Evolutionary conservation across 1,140 invertebrate species (phyloP).

Genomic region (Chelonus insularis): DNA sequence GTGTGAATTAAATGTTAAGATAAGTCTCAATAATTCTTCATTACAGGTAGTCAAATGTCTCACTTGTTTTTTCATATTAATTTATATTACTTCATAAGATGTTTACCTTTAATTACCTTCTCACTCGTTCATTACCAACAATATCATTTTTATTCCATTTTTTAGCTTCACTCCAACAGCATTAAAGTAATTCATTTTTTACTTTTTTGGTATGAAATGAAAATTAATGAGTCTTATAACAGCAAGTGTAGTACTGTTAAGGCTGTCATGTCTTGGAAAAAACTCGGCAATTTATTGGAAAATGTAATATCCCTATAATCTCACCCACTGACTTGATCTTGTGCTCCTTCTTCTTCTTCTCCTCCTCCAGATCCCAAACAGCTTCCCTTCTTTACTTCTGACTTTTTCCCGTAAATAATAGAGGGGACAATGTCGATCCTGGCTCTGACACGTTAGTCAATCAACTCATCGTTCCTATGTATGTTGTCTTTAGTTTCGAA

Average conservation of each 20-base stretch:
- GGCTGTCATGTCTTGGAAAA: not conserved
- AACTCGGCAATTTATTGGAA: constrained; percentile 13
- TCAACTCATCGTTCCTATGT: not conserved
- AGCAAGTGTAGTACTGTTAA: no score
- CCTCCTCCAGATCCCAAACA: not conserved
- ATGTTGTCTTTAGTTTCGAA: not conserved
- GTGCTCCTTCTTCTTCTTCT: not conserved
- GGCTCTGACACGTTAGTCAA: constrained; percentile 20
- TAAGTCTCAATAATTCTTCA: not conserved
- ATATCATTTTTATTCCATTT: no score
- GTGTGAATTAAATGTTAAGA: constrained; percentile 4
- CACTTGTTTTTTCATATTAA: not conserved
- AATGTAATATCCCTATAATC: constrained; percentile 25
- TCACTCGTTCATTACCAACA: no score
- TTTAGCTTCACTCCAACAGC: no score
- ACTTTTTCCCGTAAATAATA: constrained; percentile 14
- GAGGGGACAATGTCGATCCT: constrained; percentile 17
- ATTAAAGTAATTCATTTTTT: no score
- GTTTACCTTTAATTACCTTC: no score
- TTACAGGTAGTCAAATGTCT: not conserved
- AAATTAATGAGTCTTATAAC: no score
- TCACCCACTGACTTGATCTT: constrained; percentile 4
- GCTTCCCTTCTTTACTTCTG: not conserved
- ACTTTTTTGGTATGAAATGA: no score
- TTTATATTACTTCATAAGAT: not conserved